These are phyloP conservation scores for Thymelicus lineola DNA, from an alignment of 2,888 invertebrate genomes.

Conservation along the genomic window DNA sequence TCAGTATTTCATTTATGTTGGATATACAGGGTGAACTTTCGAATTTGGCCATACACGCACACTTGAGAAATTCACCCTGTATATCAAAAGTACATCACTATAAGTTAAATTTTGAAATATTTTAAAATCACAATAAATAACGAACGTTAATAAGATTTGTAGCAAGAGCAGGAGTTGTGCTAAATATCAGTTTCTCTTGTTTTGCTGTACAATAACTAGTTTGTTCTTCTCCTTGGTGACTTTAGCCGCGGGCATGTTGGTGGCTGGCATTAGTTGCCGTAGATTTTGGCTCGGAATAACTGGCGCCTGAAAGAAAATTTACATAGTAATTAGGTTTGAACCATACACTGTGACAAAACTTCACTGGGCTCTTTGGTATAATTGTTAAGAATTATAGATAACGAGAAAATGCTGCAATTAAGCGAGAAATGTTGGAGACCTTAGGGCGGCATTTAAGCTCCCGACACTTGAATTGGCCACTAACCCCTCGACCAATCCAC, in stretches of 20 bases:
- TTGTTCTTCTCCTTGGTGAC: conserved; percentile 94
- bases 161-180: conserved; percentile 14
- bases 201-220: conserved; percentile 91
- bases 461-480: too few species aligned
- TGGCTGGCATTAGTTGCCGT: conserved; percentile 87
- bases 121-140: conserved; percentile 33
- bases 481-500: too few species aligned
- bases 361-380: too few species aligned
- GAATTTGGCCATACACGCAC: too few species aligned
- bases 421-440: too few species aligned
- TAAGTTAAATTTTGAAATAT: conserved; percentile 18
- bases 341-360: too few species aligned
- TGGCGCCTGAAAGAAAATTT: conserved; percentile 67
- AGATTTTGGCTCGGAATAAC: conserved; percentile 88
- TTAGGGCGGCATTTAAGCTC: too few species aligned
- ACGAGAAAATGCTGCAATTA: too few species aligned
- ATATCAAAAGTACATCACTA: conserved; percentile 18
- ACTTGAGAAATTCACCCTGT: too few species aligned
- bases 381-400: too few species aligned
- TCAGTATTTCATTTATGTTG: conserved; percentile 2
- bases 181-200: conserved; percentile 77
- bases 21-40: too few species aligned
- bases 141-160: background rate
- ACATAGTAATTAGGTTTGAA: background rate
- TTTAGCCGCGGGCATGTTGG: conserved; percentile 88